Base-by-base conservation (phyloP, 2,113 vertebrate species). In the Oceanodroma tethys region DNA sequence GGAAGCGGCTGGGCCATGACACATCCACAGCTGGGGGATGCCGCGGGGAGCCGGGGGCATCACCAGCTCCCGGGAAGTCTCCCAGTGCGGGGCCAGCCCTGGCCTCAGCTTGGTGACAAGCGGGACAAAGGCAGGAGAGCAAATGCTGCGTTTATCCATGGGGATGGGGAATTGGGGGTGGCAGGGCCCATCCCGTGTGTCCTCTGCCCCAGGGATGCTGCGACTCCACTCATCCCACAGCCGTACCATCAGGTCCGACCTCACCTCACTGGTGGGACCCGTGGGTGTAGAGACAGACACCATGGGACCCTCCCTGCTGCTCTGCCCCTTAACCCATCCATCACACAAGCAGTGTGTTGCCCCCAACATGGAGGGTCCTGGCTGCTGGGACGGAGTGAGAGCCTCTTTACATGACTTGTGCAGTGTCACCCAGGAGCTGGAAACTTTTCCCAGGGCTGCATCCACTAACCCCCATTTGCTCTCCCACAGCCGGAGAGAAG, bases 201-300 rank as follows among this genome's bases (percentile, higher is more conserved):
- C 12, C 13, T 89, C 36, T 71, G 50, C 60, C 12, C 97, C 98
- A 0, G 96, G 78, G 3, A 96, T 96, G 15, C 88, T 97, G 53
- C 84, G 88, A 2, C 94, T 93, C 68, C 62, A 58, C 26, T 98
- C 66, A 50, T 96, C 88, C 56, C 89, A 91, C 74, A 98, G 84
- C 27, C 58, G 92, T 15, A 8, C 6, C 60, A 98, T 89, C 92
- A 99, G 98, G 91, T 99, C 98, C 0, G 78, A 97, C 27, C 98
- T 97, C 94, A 98, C 98, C 34, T 97, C 96, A 34, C 98, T 97
- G 42, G 5, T 12, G 23, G 48, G 36, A 70, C 3, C 25, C 50
- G 55, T 26, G 45, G 66, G 36, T 66, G 50, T 47, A 71, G 43
- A 66, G 11, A 17, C 8, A 59, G 23, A 53, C 27, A 5, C 34